phyloP scores from a whole-genome alignment of 1,140 invertebrate species.

The Semibalanus balanoides region DNA sequence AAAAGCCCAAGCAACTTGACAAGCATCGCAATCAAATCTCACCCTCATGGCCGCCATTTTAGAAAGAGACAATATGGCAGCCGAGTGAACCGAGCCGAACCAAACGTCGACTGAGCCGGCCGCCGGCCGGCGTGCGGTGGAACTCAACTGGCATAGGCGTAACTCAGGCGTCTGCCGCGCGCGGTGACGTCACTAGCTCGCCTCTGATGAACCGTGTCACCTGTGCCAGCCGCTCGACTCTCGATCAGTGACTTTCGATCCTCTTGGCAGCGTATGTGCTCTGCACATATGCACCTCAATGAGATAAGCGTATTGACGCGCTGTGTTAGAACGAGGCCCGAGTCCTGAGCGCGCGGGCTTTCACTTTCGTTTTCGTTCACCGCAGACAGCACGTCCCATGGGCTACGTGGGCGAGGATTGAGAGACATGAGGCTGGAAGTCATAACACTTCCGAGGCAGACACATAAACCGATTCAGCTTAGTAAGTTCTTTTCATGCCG shows the following conservation, averaged over 20 bases:
- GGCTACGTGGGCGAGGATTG: too few species aligned
- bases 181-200: too few species aligned
- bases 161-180: neutral
- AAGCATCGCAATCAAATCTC: too few species aligned
- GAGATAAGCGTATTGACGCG: slow-evolving; percentile 93
- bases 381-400: too few species aligned
- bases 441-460: too few species aligned
- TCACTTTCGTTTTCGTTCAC: too few species aligned
- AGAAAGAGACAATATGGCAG: neutral
- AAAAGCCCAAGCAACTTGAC: too few species aligned
- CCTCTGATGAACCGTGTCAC: slow-evolving; percentile 4
- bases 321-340: slow-evolving; percentile 93
- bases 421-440: too few species aligned
- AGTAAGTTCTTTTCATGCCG: too few species aligned
- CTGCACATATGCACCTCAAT: slow-evolving; percentile 97
- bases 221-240: slow-evolving; percentile 64
- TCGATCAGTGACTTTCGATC: too few species aligned
- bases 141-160: neutral
- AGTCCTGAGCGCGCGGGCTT: slow-evolving; percentile 86
- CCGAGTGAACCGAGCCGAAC: neutral
- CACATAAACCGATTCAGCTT: too few species aligned
- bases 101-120: neutral
- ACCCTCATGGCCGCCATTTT: neutral
- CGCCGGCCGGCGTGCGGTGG: too few species aligned
- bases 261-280: slow-evolving; percentile 92